Conservation (phyloP, 2,888 invertebrate species). For the Apeira syringaria region DNA sequence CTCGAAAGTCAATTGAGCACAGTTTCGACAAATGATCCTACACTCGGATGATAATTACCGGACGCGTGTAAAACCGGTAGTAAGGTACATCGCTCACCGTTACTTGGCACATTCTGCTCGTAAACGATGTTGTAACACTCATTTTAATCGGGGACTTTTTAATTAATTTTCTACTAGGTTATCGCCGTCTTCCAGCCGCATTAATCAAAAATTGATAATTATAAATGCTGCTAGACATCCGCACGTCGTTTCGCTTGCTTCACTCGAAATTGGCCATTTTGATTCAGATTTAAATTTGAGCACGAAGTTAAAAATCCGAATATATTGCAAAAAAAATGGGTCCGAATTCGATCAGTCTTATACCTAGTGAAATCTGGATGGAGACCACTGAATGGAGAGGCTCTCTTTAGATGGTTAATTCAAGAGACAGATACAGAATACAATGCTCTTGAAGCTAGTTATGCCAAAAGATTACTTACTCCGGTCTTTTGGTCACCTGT, state of each 20-base stretch:
- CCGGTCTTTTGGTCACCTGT: too few species aligned
- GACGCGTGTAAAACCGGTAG: constrained; percentile 78
- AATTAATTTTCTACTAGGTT: constrained; percentile 78
- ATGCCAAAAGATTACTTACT: too few species aligned
- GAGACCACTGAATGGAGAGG: too few species aligned
- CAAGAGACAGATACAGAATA: too few species aligned
- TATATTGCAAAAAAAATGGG: too few species aligned
- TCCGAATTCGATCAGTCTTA: too few species aligned
- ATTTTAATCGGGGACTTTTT: constrained; percentile 71
- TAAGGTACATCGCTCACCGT: constrained; percentile 69
- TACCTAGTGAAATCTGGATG: too few species aligned
- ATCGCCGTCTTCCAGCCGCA: constrained; percentile 48
- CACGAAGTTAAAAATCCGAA: too few species aligned
- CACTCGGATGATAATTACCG: constrained; percentile 65
- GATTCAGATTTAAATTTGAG: too few species aligned
- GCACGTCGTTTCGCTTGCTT: constrained; percentile 9
- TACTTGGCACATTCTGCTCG: constrained; percentile 70
- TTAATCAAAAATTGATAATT: constrained; percentile 52
- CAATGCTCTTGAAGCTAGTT: too few species aligned
- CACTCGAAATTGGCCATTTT: not conserved
- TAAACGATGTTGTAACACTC: constrained; percentile 68
- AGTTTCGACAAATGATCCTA: constrained; percentile 61
- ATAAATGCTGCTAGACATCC: constrained; percentile 25
- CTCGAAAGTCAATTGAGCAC: constrained; percentile 22
- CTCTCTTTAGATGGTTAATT: too few species aligned